Evolutionary conservation across 2,113 vertebrate species (phyloP), one percentile per base, ranked within the genome.

Genomic region (Saguinus midas): DNA sequence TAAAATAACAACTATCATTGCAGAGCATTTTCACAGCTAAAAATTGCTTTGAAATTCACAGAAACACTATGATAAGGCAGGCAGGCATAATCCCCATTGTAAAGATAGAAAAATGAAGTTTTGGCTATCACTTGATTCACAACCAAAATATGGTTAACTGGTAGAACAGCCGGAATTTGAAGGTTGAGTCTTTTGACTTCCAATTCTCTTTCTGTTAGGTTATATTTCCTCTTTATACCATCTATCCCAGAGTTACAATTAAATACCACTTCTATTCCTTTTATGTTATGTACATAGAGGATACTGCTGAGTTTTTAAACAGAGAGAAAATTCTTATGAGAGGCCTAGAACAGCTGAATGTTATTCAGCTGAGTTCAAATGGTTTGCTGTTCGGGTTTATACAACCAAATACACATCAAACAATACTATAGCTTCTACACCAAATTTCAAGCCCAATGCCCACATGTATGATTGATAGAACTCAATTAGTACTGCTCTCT

Each of bases 351-450:
- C 92, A 92, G 93, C n/a, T 86, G 27, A 94, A 70, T 95, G 82
- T 85, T 50, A 97, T 55, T 90, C 91, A 66, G 14, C 68, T 91
- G 52, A 87, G 64, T 68, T 87, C 27, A 68, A 25, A 50, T 73
- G 72, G 78, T 97, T 72, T 97, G 79, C 85, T 96, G 68, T 86
- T 79, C 96, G 93, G 73, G 94, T 97, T 98, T 97, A 93, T 45
- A 73, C 87, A 97, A 96, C 48, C 93, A 98, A 98, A 95, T n/a
- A 88, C 66, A 92, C 52, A 95, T 87, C 29, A 0, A 55, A 37
- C 68, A 95, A 85, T 86, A 73, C 91, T 72, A 94, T 84, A 97
- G 37, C 57, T 32, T 61, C 86, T 52, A 17, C 45, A 90, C 50
- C 84, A 87, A 97, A 96, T 70, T 86, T 72, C 89, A 96, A 97